These are phyloP conservation scores for Sycon ciliatum DNA, from an alignment of 37 sponge, comb jelly and placozoan species.

Conservation along the genomic window DNA sequence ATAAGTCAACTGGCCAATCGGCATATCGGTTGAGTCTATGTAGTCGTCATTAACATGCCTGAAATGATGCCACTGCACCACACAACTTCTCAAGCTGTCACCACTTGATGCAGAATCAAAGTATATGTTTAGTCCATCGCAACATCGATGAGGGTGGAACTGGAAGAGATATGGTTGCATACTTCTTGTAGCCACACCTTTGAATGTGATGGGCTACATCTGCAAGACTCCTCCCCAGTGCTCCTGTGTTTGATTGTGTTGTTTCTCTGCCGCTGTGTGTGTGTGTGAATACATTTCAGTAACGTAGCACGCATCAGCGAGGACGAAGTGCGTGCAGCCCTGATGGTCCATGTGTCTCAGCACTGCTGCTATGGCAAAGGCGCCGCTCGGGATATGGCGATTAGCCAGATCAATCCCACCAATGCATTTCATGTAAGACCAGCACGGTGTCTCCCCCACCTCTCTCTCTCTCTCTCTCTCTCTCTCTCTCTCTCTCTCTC, in stretches of 20 bases:
- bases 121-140: too few relatives aligned
- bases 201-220: too few relatives aligned
- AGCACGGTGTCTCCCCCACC: too few relatives aligned
- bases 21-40: too few relatives aligned
- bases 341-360: slow-evolving; percentile 23
- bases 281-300: background rate
- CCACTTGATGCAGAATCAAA: too few relatives aligned
- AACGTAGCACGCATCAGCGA: slow-evolving; percentile 48
- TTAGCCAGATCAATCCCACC: slow-evolving; percentile 48
- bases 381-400: slow-evolving; percentile 49
- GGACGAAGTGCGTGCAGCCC: slow-evolving; percentile 45
- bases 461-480: slow-evolving; percentile 23
- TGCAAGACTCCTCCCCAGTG: background rate
- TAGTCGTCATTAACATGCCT: too few relatives aligned
- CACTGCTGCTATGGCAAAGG: slow-evolving; percentile 59
- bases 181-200: too few relatives aligned
- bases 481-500: slow-evolving; percentile 27
- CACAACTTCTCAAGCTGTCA: too few relatives aligned
- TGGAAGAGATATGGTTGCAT: too few relatives aligned
- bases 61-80: too few relatives aligned
- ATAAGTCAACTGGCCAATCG: too few relatives aligned
- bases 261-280: background rate
- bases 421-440: slow-evolving; percentile 40
- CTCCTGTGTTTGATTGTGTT: background rate
- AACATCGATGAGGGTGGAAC: too few relatives aligned